Conservation (phyloP, 2,797 vertebrate species). For the Typhlichthys eigenmanni region DNA sequence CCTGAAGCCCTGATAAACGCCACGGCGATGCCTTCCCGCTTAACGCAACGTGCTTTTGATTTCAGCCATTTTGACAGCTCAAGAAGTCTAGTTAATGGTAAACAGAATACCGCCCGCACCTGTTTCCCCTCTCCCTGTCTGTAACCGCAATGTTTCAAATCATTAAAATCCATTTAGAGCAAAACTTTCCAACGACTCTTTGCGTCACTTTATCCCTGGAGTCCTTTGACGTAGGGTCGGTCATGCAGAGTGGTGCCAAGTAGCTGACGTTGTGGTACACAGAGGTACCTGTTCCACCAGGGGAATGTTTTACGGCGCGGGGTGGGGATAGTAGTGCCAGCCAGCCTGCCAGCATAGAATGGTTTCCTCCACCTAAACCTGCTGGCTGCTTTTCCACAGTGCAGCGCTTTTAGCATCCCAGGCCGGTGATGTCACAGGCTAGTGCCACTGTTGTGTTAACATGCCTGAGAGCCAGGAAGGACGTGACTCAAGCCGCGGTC, state of each 20-base stretch:
- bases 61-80: conserved; percentile 21
- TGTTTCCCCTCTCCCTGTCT: conserved; percentile 35
- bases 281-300: conserved; percentile 41
- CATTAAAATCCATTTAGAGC: conserved; percentile 79
- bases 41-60: conserved; percentile 30
- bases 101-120: conserved; percentile 31
- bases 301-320: conserved; percentile 40
- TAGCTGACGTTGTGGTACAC: conserved; percentile 30
- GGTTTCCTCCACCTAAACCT: conserved; percentile 60
- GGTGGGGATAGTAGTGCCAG: neutral
- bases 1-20: conserved; percentile 49
- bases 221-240: conserved; percentile 26
- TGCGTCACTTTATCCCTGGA: conserved; percentile 46
- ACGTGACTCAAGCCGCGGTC: conserved; percentile 75
- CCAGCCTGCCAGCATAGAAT: conserved; percentile 27
- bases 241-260: conserved; percentile 11
- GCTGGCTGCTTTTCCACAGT: conserved; percentile 50
- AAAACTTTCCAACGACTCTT: conserved; percentile 49
- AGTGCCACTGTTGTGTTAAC: conserved; percentile 65
- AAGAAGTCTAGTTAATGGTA: conserved; percentile 38
- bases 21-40: conserved; percentile 36
- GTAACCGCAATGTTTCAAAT: conserved; percentile 63
- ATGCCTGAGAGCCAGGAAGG: conserved; percentile 61
- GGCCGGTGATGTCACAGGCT: conserved; percentile 63
- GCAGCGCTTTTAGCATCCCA: conserved; percentile 29